Base-by-base conservation (phyloP, 2,797 vertebrate genomes). In the Dipus sagitta region DNA sequence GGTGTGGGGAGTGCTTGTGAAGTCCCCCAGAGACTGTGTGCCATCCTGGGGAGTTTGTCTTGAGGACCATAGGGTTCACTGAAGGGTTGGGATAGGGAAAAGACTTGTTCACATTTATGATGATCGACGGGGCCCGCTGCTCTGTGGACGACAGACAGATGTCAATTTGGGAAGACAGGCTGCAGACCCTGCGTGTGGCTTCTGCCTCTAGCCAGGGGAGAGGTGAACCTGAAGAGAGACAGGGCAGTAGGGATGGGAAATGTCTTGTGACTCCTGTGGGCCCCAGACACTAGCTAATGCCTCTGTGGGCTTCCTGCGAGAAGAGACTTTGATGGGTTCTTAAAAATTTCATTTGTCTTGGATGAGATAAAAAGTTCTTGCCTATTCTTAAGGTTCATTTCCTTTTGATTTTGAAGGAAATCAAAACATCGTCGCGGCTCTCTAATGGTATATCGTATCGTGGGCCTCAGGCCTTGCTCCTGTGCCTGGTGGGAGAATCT, bases 371-470 rank as follows among this genome's bases (percentile, higher is more conserved):
- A 86, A 62, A n/a, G 10, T 78, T 58, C 83, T 67, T 70, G 81
- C 38, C 23, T 86, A 32, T 15, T 47, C 23, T 76, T 84, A 81
- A 92, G 71, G 58, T 75, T 75, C 26, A 47, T 74, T 62, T 47
- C 11, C 5, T 47, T 13, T 15, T 38, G 47, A 68, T 76, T 93
- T 84, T 75, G 58, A 84, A 95, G 86, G n/a, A 92, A 86, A 93
- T 92, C 11, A 82, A 86, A 76, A 82, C 14, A 23, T 92, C 79
- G 76, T 30, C 42, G 28, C 34, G 34, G 12, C 2, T 62, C n/a
- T n/a, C 60, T 90, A 70, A 83, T 83, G 72, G 9, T 10, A 47
- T 47, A 47, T 47, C 47, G 11, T 58, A 47, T n/a, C 0, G 0
- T 30, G 38, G 60, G 6, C 23, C 58, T 24, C 5, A 28, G 34